These are phyloP conservation scores for Halcyon badia DNA, from an alignment of 2,797 vertebrate genomes.

Conservation along the genomic window DNA sequence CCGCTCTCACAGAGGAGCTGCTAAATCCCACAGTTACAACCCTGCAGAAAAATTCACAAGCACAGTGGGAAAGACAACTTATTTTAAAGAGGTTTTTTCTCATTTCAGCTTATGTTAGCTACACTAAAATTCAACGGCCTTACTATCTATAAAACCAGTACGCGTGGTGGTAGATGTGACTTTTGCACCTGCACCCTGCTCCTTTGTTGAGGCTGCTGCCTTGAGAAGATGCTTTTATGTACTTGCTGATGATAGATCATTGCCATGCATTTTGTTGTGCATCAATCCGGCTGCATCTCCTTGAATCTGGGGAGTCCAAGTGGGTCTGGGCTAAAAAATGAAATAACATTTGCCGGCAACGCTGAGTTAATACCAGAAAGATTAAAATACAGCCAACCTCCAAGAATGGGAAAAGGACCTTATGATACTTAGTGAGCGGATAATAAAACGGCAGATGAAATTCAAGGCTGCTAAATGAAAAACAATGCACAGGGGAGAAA, in stretches of 20 bases:
- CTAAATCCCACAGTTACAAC: neutral
- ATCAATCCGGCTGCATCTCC: neutral
- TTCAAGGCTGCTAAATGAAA: slow-evolving; percentile 61
- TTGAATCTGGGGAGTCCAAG: neutral
- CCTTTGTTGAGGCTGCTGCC: neutral
- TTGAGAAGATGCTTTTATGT: neutral
- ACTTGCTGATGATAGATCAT: neutral
- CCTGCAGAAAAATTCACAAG: neutral
- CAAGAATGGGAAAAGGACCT: slow-evolving; percentile 10
- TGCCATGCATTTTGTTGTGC: neutral
- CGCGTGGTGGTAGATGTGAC: neutral
- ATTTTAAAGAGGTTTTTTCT: neutral
- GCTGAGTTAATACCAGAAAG: neutral
- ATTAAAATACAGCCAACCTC: slow-evolving; percentile 29
- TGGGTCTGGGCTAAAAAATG: neutral
- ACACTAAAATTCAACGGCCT: neutral
- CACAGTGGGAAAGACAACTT: neutral
- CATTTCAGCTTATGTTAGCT: neutral
- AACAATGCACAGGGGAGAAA: slow-evolving; percentile 56
- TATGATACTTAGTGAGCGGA: slow-evolving; percentile 19
- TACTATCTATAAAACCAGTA: neutral
- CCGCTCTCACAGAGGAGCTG: neutral
- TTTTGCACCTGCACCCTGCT: neutral
- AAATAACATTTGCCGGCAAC: neutral
- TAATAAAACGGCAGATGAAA: slow-evolving; percentile 57